phyloP scores from a whole-genome alignment of 2,113 vertebrate species.

The Psophia crepitans region DNA sequence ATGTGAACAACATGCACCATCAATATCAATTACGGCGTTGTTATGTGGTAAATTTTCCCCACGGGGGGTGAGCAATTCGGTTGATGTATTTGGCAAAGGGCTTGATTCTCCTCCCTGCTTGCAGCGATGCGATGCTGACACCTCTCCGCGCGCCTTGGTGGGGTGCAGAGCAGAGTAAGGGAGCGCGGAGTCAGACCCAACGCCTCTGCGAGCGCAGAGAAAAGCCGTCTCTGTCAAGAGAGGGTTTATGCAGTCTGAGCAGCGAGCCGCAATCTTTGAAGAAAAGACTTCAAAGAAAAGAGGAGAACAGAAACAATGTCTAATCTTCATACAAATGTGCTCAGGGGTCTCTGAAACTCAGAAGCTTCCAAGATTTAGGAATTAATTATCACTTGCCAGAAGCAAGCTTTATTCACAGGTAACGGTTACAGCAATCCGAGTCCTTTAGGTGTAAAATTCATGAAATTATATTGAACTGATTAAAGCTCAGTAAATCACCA shows the following conservation, averaged over 20 bases:
- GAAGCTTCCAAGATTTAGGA: slow-evolving; percentile 71
- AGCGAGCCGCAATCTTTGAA: slow-evolving; percentile 64
- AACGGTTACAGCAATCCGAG: slow-evolving; percentile 47
- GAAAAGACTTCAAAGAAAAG: slow-evolving; percentile 74
- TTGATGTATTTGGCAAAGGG: background rate
- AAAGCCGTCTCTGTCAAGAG: slow-evolving; percentile 41
- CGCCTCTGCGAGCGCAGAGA: slow-evolving; percentile 14
- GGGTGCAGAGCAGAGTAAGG: background rate
- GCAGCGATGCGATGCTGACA: background rate
- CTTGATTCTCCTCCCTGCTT: background rate
- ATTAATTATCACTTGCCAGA: slow-evolving; percentile 80
- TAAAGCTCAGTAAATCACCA: slow-evolving; percentile 54
- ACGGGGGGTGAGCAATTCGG: background rate
- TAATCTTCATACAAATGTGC: slow-evolving; percentile 76
- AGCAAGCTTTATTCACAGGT: slow-evolving; percentile 72
- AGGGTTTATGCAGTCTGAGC: slow-evolving; percentile 55
- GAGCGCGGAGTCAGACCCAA: background rate
- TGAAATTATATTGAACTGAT: slow-evolving; percentile 60
- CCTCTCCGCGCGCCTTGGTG: background rate
- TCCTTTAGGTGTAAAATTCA: slow-evolving; percentile 70
- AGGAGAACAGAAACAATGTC: slow-evolving; percentile 72
- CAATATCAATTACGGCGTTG: slow-evolving; percentile 18
- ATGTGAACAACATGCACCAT: background rate
- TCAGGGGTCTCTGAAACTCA: slow-evolving; percentile 66
- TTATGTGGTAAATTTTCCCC: slow-evolving; percentile 40